Percentiles rank a stretch among this genome's conserved stretches.
These are phyloP conservation scores for Autographa pulchrina DNA, from an alignment of 2,888 invertebrate genomes.

Conservation along the genomic window DNA sequence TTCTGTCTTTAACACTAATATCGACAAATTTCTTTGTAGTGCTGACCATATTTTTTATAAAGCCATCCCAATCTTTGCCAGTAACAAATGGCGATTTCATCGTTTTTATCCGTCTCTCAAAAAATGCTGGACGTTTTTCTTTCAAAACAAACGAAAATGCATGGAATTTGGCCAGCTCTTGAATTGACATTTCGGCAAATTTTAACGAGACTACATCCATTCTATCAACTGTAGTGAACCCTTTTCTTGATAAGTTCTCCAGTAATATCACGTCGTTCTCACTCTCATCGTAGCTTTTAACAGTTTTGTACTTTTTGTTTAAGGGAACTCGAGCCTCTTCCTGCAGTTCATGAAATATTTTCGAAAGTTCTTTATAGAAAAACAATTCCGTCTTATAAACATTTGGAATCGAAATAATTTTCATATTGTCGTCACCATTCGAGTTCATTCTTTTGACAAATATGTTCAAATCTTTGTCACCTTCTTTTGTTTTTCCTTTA, in stretches of 20 bases:
- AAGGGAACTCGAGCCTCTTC: slow-evolving; percentile 65
- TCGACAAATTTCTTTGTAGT: slow-evolving; percentile 54
- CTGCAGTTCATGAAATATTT: slow-evolving; percentile 69
- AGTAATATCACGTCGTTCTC: slow-evolving; percentile 67
- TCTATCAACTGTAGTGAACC: slow-evolving; percentile 66
- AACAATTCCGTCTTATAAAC: slow-evolving; percentile 66
- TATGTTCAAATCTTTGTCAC: slow-evolving; percentile 67
- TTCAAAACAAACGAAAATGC: slow-evolving; percentile 70
- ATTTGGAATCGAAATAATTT: slow-evolving; percentile 54
- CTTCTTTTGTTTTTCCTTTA: slow-evolving; percentile 66
- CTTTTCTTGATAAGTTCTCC: slow-evolving; percentile 70
- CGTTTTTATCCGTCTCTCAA: slow-evolving; percentile 60
- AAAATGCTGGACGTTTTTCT: slow-evolving; percentile 65
- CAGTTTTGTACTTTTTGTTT: slow-evolving; percentile 66
- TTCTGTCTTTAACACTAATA: slow-evolving; percentile 53
- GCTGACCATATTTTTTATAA: slow-evolving; percentile 53
- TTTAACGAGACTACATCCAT: slow-evolving; percentile 67
- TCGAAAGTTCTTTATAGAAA: slow-evolving; percentile 68
- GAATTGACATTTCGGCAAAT: slow-evolving; percentile 69
- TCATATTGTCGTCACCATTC: slow-evolving; percentile 38
- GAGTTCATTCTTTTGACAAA: slow-evolving; percentile 68
- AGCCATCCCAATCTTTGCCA: slow-evolving; percentile 61
- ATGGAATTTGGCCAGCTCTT: slow-evolving; percentile 76
- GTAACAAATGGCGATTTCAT: slow-evolving; percentile 52
- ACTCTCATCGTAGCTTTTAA: slow-evolving; percentile 67